Conservation (phyloP, 1,140 invertebrate species). For the Vollenhovia emeryi region DNA sequence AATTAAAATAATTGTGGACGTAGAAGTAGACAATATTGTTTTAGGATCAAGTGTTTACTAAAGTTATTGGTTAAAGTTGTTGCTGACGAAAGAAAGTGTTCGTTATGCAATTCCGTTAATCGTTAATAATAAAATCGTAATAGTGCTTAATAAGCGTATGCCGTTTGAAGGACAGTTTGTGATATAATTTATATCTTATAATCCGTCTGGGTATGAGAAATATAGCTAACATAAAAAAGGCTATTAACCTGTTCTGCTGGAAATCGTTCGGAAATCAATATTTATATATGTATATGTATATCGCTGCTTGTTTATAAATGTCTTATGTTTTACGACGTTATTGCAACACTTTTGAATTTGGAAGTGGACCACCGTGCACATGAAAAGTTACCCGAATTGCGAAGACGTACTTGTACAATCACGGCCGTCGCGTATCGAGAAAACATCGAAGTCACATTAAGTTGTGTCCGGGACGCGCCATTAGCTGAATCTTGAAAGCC, state of each 20-base stretch:
- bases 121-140: neutral
- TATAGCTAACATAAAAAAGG: neutral
- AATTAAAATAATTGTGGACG: neutral
- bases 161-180: neutral
- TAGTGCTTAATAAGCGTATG: neutral
- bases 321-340: slow-evolving; percentile 43
- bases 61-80: neutral
- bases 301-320: slow-evolving; percentile 40
- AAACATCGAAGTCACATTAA: slow-evolving; percentile 69
- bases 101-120: slow-evolving; percentile 5
- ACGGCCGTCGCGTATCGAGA: slow-evolving; percentile 26
- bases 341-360: slow-evolving; percentile 55
- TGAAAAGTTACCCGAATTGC: slow-evolving; percentile 33
- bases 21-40: neutral
- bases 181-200: neutral
- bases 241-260: slow-evolving; percentile 8
- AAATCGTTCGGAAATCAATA: slow-evolving; percentile 17
- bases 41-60: neutral
- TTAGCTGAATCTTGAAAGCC: slow-evolving; percentile 59
- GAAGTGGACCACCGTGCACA: slow-evolving; percentile 31
- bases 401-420: slow-evolving; percentile 24
- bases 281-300: neutral
- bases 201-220: neutral
- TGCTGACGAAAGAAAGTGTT: neutral
- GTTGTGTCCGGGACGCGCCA: slow-evolving; percentile 20